phyloP scores from a whole-genome alignment of 2,888 invertebrate genomes.

The Apodemia duryi region DNA sequence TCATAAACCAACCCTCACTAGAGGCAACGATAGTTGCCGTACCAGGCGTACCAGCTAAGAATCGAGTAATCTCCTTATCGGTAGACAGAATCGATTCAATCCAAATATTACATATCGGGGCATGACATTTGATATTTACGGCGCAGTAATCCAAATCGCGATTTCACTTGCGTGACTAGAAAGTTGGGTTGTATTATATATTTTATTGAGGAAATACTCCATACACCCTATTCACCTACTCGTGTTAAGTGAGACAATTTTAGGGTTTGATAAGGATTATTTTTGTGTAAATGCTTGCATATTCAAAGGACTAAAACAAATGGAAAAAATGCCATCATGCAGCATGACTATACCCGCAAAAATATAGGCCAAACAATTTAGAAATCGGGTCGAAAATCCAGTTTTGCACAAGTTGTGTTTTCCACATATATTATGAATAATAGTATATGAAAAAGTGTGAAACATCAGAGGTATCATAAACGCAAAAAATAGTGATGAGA shows the following conservation, averaged over 20 bases:
- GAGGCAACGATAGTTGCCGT: slow-evolving; percentile 57
- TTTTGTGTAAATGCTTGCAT: background rate
- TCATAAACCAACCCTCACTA: slow-evolving; percentile 49
- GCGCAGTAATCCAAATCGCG: slow-evolving; percentile 65
- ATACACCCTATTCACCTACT: slow-evolving; percentile 32
- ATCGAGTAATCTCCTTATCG: slow-evolving; percentile 72
- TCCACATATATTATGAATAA: too few species aligned
- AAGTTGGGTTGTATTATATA: slow-evolving; percentile 50
- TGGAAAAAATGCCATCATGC: too few species aligned
- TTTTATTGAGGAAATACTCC: slow-evolving; percentile 14
- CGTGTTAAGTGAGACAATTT: slow-evolving; percentile 31
- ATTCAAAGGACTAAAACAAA: background rate
- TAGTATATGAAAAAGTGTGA: too few species aligned
- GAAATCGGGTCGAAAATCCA: too few species aligned
- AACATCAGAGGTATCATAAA: too few species aligned
- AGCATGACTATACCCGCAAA: too few species aligned
- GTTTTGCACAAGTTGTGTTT: too few species aligned
- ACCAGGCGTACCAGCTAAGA: slow-evolving; percentile 67
- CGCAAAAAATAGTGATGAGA: too few species aligned
- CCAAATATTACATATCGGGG: slow-evolving; percentile 71
- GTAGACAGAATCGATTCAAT: slow-evolving; percentile 72
- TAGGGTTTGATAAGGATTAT: background rate
- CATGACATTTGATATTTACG: slow-evolving; percentile 77
- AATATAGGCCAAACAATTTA: too few species aligned
- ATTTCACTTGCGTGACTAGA: slow-evolving; percentile 63